Evolutionary conservation across 1,140 invertebrate species (phyloP), one percentile per base, ranked within the genome.

Genomic region (Leptinotarsa undecemlineata): DNA sequence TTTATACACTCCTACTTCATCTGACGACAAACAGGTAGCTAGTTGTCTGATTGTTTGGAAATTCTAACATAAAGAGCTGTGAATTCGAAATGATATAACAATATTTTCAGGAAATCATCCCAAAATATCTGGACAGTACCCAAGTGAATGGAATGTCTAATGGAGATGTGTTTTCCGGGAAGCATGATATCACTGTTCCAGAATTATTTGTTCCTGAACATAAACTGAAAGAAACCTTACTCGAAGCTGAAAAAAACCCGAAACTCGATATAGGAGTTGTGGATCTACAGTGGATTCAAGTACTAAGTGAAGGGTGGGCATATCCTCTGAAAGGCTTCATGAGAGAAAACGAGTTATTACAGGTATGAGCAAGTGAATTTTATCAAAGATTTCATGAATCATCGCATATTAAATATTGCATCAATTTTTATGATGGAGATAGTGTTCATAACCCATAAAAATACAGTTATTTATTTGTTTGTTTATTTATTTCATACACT

Each of bases 261-360:
- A 85, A 87, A 48, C 84, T 98, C 0, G 89, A 95, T 5, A 93
- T 98, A 74, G 91, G 84, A n/a, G 87, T 90, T 60, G 85, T 99
- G 11, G 98, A 99, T 86, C 85, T 98, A 8, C 97, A 99, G 85
- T 99, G 98, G 98, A 87, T 98, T 4, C 94, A 97, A 88, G 91
- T 99, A 0, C 85, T 99, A 48, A 91, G 94, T 48, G 98, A 99
- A 89, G 98, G 98, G 1, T 99, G 98, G 98, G 98, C 98, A 0
- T 91, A 93, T 47, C 98, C 98, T 1, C 85, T 99, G 0, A 91
- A 89, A 81, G 98, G 97, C 5, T 99, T 99, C 82, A 99, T 99
- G 98, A 89, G 93, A 70, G 98, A 99, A 88, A 88, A 92, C 76
- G 94, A 99, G 85, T 99, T 94, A 86, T 87, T 99, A 11, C 95